Percentiles rank a stretch among this genome's conserved stretches.
These are phyloP conservation scores for Salvator merianae DNA, from an alignment of 2,113 vertebrate genomes.

Conservation along the genomic window DNA sequence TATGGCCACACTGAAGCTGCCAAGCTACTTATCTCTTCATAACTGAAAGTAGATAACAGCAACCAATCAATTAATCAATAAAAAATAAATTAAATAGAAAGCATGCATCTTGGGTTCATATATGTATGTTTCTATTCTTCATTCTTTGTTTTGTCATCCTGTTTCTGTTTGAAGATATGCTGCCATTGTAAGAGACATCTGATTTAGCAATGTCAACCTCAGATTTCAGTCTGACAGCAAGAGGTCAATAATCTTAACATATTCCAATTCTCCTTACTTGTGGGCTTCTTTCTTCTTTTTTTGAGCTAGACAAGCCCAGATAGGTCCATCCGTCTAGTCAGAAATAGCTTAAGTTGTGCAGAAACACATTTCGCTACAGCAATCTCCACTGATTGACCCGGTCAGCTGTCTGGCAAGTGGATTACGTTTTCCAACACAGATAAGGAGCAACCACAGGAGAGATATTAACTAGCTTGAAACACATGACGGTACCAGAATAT, in stretches of 20 bases:
- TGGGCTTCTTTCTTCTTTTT: not conserved
- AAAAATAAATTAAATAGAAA: too few relatives aligned
- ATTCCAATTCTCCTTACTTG: conserved; percentile 3
- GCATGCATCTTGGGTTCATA: too few relatives aligned
- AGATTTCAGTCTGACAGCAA: not conserved
- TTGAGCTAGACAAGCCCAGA: not conserved
- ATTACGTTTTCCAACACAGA: conserved; percentile 12
- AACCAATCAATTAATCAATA: too few relatives aligned
- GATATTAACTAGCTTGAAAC: not conserved
- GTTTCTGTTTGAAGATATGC: not conserved
- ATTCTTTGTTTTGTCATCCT: not conserved
- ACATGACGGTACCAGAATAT: not conserved
- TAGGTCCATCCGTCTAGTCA: not conserved
- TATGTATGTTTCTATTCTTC: not conserved
- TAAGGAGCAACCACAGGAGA: conserved; percentile 7
- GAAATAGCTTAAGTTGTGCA: not conserved
- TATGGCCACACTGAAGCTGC: not conserved
- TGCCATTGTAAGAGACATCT: not conserved
- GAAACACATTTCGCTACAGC: not conserved
- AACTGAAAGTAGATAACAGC: not conserved
- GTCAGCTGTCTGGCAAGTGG: conserved; percentile 25
- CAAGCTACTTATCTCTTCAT: not conserved
- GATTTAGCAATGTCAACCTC: not conserved
- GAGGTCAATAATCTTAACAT: conserved; percentile 9
- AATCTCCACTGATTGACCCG: conserved; percentile 2